Base-by-base conservation (phyloP, 2,797 vertebrate species). In the Halcyon smyrnensis region DNA sequence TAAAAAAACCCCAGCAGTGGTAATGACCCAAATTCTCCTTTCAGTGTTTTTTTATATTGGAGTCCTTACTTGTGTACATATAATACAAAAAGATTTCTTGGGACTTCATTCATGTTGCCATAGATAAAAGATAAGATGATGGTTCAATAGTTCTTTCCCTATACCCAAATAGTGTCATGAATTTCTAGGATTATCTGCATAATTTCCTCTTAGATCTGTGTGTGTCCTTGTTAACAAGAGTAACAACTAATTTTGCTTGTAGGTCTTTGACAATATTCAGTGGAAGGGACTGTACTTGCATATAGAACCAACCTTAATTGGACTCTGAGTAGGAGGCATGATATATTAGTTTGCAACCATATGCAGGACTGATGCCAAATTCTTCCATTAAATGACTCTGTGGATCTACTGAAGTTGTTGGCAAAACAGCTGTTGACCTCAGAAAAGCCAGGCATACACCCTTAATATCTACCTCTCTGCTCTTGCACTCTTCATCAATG, bases 351-450 rank as follows among this genome's bases (percentile, higher is more conserved):
- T 71, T 78, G 54, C 17, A 95, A 90, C 23, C 15, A 16, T 77
- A 88, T 74, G 83, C 90, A 94, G 65, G 78, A 71, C 60, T 23
- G 51, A 53, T 39, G 85, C 94, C 94, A 93, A 87, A 65, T 87
- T 95, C 68, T 89, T 85, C 75, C 54, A 89, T 64, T 20, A 83
- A 95, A 90, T 87, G 4, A 90, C 51, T 93, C 73, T 88, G 68
- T 63, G 91, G 63, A 85, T 82, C 73, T 93, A 91, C 91, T 95
- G 94, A 95, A 94, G 90, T 93, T 94, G 94, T 95, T 97, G 93
- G 71, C 90, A 95, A 94, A 97, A 95, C 94, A 95, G 16, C 7
- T n/a, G 18, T 57, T 95, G 93, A 94, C 93, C 95, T 96, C 91
- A 93, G 78, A 80, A 84, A 90, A 94, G 83, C 83, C 76, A 67